Percentiles rank a stretch among this genome's conserved stretches.
These are phyloP conservation scores for Euzophera pinguis DNA, from an alignment of 2,888 invertebrate genomes.

Conservation along the genomic window DNA sequence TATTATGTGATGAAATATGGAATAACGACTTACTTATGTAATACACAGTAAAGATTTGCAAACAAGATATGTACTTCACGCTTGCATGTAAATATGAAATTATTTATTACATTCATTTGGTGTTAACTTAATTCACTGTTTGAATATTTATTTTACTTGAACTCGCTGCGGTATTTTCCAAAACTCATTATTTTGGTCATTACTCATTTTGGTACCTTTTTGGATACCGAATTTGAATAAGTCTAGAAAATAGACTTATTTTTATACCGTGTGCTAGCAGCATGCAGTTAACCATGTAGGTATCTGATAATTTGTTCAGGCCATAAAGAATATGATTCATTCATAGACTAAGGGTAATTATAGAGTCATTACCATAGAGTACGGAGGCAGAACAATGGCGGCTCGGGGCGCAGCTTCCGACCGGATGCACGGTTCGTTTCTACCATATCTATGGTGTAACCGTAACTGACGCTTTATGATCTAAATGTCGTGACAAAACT, in stretches of 20 bases:
- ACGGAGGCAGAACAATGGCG: slow-evolving; percentile 34
- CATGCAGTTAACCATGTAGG: no score
- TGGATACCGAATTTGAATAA: no score
- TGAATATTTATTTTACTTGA: no score
- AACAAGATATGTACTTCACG: background rate
- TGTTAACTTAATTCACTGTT: background rate
- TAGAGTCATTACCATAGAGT: slow-evolving; percentile 10
- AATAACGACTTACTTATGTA: background rate
- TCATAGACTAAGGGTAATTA: background rate
- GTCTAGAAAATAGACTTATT: no score
- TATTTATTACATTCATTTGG: background rate
- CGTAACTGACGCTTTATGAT: background rate
- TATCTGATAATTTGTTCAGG: background rate
- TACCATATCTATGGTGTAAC: background rate
- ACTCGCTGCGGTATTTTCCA: no score
- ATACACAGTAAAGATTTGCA: background rate
- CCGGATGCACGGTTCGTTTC: slow-evolving; percentile 25
- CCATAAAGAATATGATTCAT: background rate
- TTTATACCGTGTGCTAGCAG: no score
- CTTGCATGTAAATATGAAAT: background rate
- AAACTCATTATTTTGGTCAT: no score
- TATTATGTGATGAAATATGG: background rate
- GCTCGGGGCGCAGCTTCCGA: slow-evolving; percentile 43
- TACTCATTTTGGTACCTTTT: no score
- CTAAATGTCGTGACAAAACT: background rate